Conservation (phyloP, 2,797 vertebrate genomes). For the Chaenodraco wilsoni region DNA sequence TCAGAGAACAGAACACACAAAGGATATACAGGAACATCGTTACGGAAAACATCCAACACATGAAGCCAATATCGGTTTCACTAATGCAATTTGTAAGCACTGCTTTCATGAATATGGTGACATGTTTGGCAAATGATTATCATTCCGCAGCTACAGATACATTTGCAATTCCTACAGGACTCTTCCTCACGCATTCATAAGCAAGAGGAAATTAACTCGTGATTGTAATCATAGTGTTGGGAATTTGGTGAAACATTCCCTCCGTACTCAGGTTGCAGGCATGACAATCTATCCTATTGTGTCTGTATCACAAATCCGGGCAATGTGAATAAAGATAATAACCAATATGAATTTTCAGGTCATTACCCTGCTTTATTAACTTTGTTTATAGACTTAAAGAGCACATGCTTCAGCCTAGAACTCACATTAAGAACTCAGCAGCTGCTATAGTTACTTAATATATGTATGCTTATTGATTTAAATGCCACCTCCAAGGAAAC, state of each 20-base stretch:
- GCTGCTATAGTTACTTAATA: constrained; percentile 3
- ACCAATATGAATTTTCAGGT: neutral
- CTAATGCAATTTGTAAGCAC: neutral
- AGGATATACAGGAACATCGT: constrained; percentile 1
- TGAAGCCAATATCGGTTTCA: neutral
- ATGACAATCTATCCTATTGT: constrained; percentile 2
- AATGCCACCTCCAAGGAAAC: constrained; percentile 34
- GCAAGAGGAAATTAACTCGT: constrained; percentile 6
- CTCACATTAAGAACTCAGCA: neutral
- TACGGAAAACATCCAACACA: neutral
- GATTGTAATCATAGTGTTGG: constrained; percentile 16
- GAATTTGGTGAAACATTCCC: neutral
- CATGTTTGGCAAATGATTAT: constrained; percentile 7
- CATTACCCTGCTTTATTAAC: neutral
- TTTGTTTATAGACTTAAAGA: constrained; percentile 1
- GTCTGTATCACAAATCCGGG: no score
- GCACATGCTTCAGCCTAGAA: constrained; percentile 3
- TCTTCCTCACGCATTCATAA: neutral
- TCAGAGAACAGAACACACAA: neutral
- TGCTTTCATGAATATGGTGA: neutral
- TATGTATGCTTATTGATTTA: constrained; percentile 17
- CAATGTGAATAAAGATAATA: no score
- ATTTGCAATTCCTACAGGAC: constrained; percentile 6
- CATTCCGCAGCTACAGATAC: neutral
- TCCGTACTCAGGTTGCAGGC: neutral